Percentiles rank a stretch among this genome's conserved stretches.
Conservation (phyloP, 2,113 vertebrate genomes). For the Nerophis lumbriciformis region DNA sequence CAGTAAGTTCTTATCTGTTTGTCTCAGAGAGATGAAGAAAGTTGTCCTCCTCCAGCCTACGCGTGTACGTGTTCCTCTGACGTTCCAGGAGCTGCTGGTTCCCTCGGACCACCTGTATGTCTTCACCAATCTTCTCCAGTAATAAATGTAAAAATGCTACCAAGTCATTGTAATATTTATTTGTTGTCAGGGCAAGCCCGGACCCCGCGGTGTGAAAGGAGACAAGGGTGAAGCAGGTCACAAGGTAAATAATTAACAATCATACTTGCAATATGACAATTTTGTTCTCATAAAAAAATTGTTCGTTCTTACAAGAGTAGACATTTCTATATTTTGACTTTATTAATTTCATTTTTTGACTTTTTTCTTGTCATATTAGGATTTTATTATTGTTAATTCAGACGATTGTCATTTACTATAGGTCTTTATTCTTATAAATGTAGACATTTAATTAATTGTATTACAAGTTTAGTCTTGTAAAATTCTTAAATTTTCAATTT, state of each 20-base stretch:
- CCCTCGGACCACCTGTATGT: constrained; percentile 79
- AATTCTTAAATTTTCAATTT: too few relatives aligned
- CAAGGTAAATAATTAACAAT: constrained; percentile 67
- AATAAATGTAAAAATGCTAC: background rate
- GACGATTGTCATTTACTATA: too few relatives aligned
- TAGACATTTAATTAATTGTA: too few relatives aligned
- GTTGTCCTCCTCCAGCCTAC: constrained; percentile 74
- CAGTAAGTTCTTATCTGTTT: background rate
- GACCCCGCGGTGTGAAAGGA: constrained; percentile 81
- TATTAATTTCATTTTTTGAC: too few relatives aligned
- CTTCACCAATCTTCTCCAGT: background rate
- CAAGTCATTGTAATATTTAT: background rate
- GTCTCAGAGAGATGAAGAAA: constrained; percentile 80
- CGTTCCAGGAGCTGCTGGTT: constrained; percentile 74
- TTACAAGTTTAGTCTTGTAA: too few relatives aligned
- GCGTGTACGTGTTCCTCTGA: constrained; percentile 78
- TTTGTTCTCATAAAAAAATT: too few relatives aligned
- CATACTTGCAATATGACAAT: too few relatives aligned
- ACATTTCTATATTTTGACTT: too few relatives aligned
- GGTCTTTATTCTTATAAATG: too few relatives aligned
- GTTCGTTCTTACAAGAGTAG: too few relatives aligned
- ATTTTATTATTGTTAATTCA: too few relatives aligned
- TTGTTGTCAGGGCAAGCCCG: constrained; percentile 80
- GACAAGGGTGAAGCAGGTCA: constrained; percentile 81
- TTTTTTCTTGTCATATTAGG: too few relatives aligned